phyloP scores from a whole-genome alignment of 2,797 vertebrate genomes.

The Pseudochirops corinnae region DNA sequence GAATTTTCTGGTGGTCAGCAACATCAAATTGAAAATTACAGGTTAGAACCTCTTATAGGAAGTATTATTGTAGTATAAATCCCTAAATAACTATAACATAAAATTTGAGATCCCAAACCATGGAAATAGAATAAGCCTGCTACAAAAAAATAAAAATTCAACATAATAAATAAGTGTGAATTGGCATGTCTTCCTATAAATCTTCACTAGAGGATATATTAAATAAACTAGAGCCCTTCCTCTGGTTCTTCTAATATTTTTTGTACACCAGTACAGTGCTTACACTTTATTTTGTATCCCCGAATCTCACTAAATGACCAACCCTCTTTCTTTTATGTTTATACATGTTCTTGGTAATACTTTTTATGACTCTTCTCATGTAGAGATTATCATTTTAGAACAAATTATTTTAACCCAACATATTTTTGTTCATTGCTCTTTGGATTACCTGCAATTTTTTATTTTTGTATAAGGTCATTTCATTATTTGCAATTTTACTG shows the following conservation, averaged over 20 bases:
- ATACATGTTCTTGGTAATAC: not conserved
- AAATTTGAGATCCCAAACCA: not conserved
- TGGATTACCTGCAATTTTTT: not conserved
- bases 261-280: not conserved
- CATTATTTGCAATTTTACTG: not conserved
- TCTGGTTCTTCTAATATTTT: not conserved
- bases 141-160: not conserved
- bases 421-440: not conserved
- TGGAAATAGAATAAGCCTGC: not conserved
- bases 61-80: not conserved
- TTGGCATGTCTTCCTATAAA: not conserved
- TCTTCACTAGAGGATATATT: not conserved
- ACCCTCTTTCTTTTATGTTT: not conserved
- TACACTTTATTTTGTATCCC: not conserved
- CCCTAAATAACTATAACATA: not conserved
- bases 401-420: not conserved
- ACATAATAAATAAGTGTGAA: not conserved
- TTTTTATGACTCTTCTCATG: not conserved
- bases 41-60: conserved; percentile 32
- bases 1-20: conserved; percentile 61
- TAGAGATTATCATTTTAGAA: not conserved
- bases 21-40: conserved; percentile 57
- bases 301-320: not conserved
- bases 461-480: not conserved
- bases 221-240: not conserved